Percentiles rank a stretch among this genome's conserved stretches.
These are phyloP conservation scores for Lagorchestes hirsutus DNA, from an alignment of 2,797 vertebrate species.

Conservation along the genomic window DNA sequence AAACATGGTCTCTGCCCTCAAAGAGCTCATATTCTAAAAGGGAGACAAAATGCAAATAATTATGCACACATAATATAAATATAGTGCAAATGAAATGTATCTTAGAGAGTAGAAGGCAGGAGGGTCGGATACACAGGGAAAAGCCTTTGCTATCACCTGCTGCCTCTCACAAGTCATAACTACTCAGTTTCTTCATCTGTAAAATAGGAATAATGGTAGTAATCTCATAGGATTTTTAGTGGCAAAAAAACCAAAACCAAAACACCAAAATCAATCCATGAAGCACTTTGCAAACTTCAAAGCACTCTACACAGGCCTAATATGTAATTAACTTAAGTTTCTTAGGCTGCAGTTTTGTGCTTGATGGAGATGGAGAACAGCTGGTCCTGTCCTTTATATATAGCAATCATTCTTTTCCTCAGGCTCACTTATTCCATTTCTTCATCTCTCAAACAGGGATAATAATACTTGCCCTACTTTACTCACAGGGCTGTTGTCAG, in stretches of 20 bases:
- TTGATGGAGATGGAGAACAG: background rate
- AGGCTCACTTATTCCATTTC: background rate
- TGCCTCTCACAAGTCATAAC: background rate
- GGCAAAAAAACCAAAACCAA: background rate
- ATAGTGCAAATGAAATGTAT: background rate
- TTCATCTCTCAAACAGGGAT: background rate
- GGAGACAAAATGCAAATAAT: background rate
- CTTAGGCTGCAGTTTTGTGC: background rate
- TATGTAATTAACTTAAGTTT: background rate
- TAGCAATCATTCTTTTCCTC: background rate
- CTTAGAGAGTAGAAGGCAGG: background rate
- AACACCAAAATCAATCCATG: background rate
- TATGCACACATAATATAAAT: background rate
- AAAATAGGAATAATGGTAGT: background rate
- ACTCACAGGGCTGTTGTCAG: background rate
- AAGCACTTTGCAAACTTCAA: background rate
- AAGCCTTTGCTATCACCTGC: background rate
- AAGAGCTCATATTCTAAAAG: background rate
- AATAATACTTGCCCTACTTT: background rate
- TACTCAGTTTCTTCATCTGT: background rate
- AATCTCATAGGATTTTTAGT: background rate
- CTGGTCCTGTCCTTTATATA: background rate
- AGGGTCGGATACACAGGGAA: background rate
- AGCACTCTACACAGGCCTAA: background rate
- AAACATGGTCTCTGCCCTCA: background rate